Evolutionary conservation across 1,140 invertebrate species (phyloP), one percentile per base, ranked within the genome.

Genomic region (Drosophila subobscura): DNA sequence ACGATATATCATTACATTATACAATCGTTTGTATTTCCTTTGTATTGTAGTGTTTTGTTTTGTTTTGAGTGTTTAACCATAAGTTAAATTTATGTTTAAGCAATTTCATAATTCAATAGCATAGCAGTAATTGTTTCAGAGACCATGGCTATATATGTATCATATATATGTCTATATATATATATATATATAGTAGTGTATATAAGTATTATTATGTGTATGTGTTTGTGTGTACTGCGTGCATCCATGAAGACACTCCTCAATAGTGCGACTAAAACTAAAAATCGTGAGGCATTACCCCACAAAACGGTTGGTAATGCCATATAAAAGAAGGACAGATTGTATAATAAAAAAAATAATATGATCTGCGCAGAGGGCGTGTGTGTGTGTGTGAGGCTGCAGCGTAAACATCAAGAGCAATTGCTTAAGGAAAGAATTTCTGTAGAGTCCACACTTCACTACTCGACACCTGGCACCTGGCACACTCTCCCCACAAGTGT

Each of bases 91-190:
- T 86, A 85, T 85, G 81, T 85, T 86, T 85, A 85, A 67, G 81
- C 81, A 85, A 81, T 81, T 84, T 86, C 68, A 85, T 85, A 85
- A 85, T 86, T 85, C 81, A 85, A 86, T 85, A 85, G 80, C 80
- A 86, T 85, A 85, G 81, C 81, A 85, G 81, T 85, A 77, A 85
- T 85, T 85, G 81, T 85, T 85, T 85, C 77, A 85, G 81, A 85
- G 81, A 85, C 81, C 81, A 85, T 85, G 81, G 81, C 81, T 85
- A 79, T 79, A 77, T 80, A 80, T 79, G 81, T 80, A 80, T 68
- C 81, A 86, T 86, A 85, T 84, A 85, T 84, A 81, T 78, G 54
- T 72, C 37, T 73, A 42, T 81, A 56, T 76, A 75, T 20, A 20
- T 20, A 20, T 20, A 85, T 84, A 85, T 84, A 81, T 78, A 51